Conservation (phyloP, 2,113 vertebrate species). For the Scopus umbretta region DNA sequence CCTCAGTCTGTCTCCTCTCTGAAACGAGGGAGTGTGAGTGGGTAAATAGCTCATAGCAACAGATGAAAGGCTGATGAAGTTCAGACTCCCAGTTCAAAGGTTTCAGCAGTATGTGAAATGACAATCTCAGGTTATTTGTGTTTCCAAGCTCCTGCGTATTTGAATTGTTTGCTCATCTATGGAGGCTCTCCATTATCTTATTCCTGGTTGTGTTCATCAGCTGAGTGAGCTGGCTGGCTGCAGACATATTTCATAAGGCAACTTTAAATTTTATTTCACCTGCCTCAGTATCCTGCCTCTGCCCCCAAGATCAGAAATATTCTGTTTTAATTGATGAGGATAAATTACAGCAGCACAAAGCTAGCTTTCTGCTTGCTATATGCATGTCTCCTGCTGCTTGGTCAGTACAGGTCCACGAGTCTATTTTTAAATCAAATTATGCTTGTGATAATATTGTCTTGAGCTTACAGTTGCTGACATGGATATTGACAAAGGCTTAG, state of each 20-base stretch:
- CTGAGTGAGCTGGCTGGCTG: neutral
- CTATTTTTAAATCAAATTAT: conserved; percentile 91
- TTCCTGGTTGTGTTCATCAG: neutral
- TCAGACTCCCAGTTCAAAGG: conserved; percentile 25
- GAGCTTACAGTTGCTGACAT: conserved; percentile 86
- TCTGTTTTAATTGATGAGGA: conserved; percentile 29
- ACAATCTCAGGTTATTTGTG: conserved; percentile 24
- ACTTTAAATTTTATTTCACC: neutral
- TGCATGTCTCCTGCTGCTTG: conserved; percentile 56
- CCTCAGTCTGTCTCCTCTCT: neutral
- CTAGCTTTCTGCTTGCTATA: neutral
- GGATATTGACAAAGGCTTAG: conserved; percentile 91
- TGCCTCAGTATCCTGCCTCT: neutral
- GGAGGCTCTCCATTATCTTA: neutral
- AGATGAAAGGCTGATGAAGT: conserved; percentile 16
- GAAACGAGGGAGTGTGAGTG: neutral
- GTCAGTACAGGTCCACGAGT: conserved; percentile 78
- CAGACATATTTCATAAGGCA: neutral
- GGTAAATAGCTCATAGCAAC: conserved; percentile 30
- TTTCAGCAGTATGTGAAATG: neutral
- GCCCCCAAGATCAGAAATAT: neutral
- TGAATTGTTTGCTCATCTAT: neutral
- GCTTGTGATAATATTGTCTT: conserved; percentile 90
- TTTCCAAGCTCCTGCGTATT: neutral
- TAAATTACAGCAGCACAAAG: neutral